Base-by-base conservation (phyloP, 2,888 invertebrate species). In the Netelia fuscicornis region DNA sequence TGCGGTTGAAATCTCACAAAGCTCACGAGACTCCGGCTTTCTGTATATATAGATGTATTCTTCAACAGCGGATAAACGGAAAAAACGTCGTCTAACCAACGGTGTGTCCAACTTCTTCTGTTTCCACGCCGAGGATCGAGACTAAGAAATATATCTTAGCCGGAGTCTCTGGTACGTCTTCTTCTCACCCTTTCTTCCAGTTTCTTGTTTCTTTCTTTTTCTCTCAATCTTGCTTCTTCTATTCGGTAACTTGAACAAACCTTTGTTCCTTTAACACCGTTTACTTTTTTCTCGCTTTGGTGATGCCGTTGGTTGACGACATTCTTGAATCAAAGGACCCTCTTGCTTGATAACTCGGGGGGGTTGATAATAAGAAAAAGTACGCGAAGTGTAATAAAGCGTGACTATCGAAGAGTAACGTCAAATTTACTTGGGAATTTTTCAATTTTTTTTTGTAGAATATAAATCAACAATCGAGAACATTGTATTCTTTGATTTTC, bases 101-200 rank as follows among this genome's bases (percentile, higher is more conserved):
- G 70, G 52, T 25, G 68, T 74, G 71, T 82, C 75, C 65, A 70
- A 62, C 67, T 70, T 75, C 65, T 70, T 85, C 25, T n/a, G 62
- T 52, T 72, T 44, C 64, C 56, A 37, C 25, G 10, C 20, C 65
- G 70, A 70, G 56, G 70, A 78, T 81, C 64, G 74, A 82, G 75
- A 75, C 70, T 71, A 65, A 82, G 79, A 85, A 79, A 82, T 82
- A 82, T 75, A 82, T 82, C 78, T 79, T 67, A 65, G 8, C 67
- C 6, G 44, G 10, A 74, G 54, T 67, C 48, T 60, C 44, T 2
- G 17, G 23, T 25, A 44, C 78, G 42, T 52, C 65, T 62, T 62
- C 17, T 11, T 54, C 67, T 25, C 60, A 62, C 58, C 25, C 30
- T 64, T 17, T 64, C 9, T 37, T 54, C 54, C 1, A 37, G 17